Conservation (phyloP, 2,113 vertebrate species). For the Cygnus atratus region DNA sequence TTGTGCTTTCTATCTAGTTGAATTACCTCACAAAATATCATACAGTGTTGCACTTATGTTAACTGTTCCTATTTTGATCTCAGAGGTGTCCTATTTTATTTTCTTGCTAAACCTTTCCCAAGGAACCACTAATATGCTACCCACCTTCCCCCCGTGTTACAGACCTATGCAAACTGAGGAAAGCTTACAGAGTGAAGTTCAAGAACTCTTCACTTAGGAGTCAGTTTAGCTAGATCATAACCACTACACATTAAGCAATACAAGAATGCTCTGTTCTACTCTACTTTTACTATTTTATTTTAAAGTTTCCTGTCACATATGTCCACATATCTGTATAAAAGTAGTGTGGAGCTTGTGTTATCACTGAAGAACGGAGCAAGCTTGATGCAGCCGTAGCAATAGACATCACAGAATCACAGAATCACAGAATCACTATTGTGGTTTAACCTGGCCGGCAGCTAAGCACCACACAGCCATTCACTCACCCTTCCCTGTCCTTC, state of each 20-base stretch:
- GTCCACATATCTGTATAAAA: not conserved
- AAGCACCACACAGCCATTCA: too few relatives aligned
- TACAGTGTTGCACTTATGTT: not conserved
- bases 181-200: not conserved
- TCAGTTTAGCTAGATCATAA: not conserved
- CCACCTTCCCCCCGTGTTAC: fast-evolving
- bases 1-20: not conserved
- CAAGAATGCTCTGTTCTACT: not conserved
- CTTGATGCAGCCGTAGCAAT: fast-evolving
- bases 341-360: not conserved
- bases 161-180: not conserved
- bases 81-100: not conserved
- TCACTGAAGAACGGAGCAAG: not conserved
- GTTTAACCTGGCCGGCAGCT: too few relatives aligned
- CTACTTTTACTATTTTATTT: not conserved
- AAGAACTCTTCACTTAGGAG: not conserved
- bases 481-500: too few relatives aligned
- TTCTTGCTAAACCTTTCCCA: not conserved
- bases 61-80: not conserved
- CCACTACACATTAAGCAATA: not conserved
- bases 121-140: not conserved
- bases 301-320: not conserved
- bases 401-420: too few relatives aligned
- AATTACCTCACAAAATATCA: not conserved
- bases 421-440: too few relatives aligned